Conservation (phyloP, 2,888 invertebrate species). For the Alentia gelatinosa region DNA sequence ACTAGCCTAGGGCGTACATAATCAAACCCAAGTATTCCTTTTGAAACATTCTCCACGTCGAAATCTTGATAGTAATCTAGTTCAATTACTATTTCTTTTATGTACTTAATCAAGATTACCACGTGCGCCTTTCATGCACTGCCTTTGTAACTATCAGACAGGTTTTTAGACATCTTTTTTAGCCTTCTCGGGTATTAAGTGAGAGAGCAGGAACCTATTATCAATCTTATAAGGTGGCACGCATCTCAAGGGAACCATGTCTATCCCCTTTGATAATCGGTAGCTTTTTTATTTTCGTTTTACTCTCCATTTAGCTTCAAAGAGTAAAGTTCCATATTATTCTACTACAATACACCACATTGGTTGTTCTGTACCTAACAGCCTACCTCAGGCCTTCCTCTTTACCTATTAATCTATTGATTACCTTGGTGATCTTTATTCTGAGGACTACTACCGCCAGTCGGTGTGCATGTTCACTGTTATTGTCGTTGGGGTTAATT, state of each 20-base stretch:
- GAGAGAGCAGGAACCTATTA: background rate
- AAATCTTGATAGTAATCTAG: background rate
- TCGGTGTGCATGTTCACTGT: background rate
- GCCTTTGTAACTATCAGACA: background rate
- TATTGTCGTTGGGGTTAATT: background rate
- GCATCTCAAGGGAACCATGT: no score
- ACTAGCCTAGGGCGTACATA: background rate
- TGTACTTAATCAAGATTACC: background rate
- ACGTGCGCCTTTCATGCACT: background rate
- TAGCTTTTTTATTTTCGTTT: no score
- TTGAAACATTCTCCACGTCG: background rate
- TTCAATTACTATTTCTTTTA: background rate
- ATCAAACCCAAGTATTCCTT: background rate
- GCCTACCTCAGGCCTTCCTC: background rate
- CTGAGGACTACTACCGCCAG: background rate
- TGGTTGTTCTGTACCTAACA: background rate
- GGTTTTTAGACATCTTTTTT: background rate
- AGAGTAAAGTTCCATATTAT: background rate
- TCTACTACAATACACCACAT: background rate
- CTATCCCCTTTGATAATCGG: no score
- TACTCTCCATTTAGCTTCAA: background rate
- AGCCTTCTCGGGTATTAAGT: background rate
- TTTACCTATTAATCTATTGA: no score
- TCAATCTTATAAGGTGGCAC: no score
- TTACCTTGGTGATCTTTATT: no score